A percentile compares a stretch with the other conserved stretches of the same genome.
Evolutionary conservation across 1,140 invertebrate genomes (phyloP).

Genomic region (Diachasma alloeum): DNA sequence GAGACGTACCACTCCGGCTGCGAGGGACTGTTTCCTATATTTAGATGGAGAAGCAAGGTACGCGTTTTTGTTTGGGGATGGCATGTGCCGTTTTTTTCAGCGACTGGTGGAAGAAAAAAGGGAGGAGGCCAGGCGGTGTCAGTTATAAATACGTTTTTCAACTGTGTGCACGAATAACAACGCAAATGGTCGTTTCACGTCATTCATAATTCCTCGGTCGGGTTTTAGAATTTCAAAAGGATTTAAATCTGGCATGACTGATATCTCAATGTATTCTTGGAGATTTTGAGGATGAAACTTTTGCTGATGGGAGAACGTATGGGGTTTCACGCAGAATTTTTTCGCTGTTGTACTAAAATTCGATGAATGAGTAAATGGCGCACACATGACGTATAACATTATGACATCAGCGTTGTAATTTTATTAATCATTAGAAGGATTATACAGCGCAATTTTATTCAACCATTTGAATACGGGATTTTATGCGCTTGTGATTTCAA

Average conservation of each 20-base stretch:
- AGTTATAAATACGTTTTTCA: slow-evolving; percentile 22
- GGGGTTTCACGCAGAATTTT: too few species aligned
- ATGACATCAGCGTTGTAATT: too few species aligned
- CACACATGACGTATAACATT: too few species aligned
- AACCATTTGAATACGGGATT: too few species aligned
- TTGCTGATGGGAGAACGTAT: not conserved
- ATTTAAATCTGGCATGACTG: not conserved
- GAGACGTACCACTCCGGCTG: not conserved
- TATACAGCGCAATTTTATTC: too few species aligned
- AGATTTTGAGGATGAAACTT: not conserved
- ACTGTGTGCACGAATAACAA: not conserved
- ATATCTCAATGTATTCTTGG: not conserved
- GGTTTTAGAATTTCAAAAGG: not conserved
- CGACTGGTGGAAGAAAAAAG: not conserved
- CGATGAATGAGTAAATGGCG: too few species aligned
- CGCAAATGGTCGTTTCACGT: not conserved
- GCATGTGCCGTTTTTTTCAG: not conserved
- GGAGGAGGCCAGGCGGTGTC: not conserved
- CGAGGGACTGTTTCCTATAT: not conserved
- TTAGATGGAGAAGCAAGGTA: not conserved
- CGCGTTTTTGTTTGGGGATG: not conserved
- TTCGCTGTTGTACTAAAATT: too few species aligned
- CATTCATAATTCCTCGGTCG: not conserved
- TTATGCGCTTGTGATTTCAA: too few species aligned
- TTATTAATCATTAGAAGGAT: too few species aligned